Base-by-base conservation (phyloP, 2,888 invertebrate species). In the Galerucella pusilla region DNA sequence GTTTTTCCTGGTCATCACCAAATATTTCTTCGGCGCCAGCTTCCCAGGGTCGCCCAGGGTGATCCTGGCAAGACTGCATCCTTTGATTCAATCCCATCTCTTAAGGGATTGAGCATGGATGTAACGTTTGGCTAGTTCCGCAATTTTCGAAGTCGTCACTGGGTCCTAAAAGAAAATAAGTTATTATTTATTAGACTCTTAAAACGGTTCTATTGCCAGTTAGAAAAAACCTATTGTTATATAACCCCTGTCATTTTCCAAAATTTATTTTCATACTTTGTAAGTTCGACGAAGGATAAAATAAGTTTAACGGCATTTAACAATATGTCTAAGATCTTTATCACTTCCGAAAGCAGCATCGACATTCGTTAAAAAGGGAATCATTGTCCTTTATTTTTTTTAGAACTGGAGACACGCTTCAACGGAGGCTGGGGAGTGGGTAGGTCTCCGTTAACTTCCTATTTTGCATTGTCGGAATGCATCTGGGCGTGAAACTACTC, bases 391-490 rank as follows among this genome's bases (percentile, higher is more conserved):
- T 35, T 63, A 71, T 77, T 75, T 76, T 73, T 71, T 66, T 57
- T 42, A 42, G 57, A 61, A 70, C 64, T 71, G 79, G 78, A 75
- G 71, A 65, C 75, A 78, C 77, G 79, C 77, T 79, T 77, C 73
- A 77, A 69, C 68, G 77, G 68, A 73, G 69, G 28, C 61, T 75
- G 74, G 76, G 75, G 77, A 70, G 77, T 75, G 75, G 76, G 76
- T 78, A 67, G 76, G 77, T 78, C 74, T 72, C 66, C 59, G 77
- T 70, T 73, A 65, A 77, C 78, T 78, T 78, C 78, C 78, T 75
- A 75, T 77, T 76, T 77, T 42, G 75, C 77, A 81, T 81, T 81
- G 81, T 81, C 77, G 65, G 75, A 77, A 78, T 52, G 60, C 80
- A 77, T 64, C 79, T 76, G 74, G 78, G 76, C 81, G 78, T 80